These are phyloP conservation scores for Desmophyllum pertusum DNA, from an alignment of 92 coral and sea anemone genomes.

Conservation along the genomic window DNA sequence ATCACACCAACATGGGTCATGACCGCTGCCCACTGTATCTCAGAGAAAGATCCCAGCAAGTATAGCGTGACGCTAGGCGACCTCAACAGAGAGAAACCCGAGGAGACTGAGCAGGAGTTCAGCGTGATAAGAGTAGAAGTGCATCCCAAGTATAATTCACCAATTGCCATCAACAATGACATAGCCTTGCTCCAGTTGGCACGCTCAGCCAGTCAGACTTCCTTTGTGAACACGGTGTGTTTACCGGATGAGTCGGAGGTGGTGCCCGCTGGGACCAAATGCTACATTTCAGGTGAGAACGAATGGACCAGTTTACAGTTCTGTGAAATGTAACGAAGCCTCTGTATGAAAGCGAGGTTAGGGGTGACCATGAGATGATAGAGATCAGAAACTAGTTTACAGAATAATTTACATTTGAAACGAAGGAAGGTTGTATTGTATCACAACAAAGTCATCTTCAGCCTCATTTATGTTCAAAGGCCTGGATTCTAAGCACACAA, in stretches of 20 bases:
- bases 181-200: slow-evolving; percentile 67
- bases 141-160: slow-evolving; percentile 60
- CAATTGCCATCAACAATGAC: slow-evolving; percentile 69
- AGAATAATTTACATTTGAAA: too few species aligned
- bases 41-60: slow-evolving; percentile 32
- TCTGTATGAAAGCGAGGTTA: too few species aligned
- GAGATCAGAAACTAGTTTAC: too few species aligned
- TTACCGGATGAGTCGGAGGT: slow-evolving; percentile 53
- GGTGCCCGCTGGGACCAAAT: slow-evolving; percentile 55
- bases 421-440: too few species aligned
- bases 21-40: slow-evolving; percentile 87
- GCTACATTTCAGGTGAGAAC: slow-evolving; percentile 72
- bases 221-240: slow-evolving; percentile 74
- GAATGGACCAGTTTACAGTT: too few species aligned
- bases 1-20: slow-evolving; percentile 73
- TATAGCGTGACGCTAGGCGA: slow-evolving; percentile 75
- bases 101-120: slow-evolving; percentile 65
- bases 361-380: too few species aligned
- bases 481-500: too few species aligned
- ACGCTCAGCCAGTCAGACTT: slow-evolving; percentile 41
- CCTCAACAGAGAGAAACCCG: slow-evolving; percentile 52
- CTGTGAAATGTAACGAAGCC: too few species aligned
- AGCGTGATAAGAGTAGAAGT: slow-evolving; percentile 46
- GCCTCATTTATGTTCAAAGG: too few species aligned
- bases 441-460: too few species aligned